Conservation (phyloP, 2,888 invertebrate genomes). For the Antheraea assamensis region DNA sequence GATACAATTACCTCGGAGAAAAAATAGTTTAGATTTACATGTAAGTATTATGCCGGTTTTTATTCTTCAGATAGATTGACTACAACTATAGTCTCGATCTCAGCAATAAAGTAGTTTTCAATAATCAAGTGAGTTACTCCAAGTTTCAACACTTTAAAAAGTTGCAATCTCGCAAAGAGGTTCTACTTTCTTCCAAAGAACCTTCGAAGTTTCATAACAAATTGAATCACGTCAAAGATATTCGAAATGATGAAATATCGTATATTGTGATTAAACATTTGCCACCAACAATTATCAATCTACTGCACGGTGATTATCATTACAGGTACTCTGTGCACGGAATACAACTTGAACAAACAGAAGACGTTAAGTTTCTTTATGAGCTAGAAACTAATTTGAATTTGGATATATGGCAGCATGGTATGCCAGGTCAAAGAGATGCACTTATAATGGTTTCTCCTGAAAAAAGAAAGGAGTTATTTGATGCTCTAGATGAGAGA, state of each 20-base stretch:
- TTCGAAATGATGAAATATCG: neutral
- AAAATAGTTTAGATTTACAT: too few species aligned
- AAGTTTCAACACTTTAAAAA: too few species aligned
- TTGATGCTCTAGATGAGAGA: constrained; percentile 32
- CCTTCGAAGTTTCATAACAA: neutral
- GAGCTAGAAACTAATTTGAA: constrained; percentile 32
- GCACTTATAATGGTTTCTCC: constrained; percentile 42
- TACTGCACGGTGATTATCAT: neutral
- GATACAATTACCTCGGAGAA: too few species aligned
- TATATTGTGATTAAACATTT: neutral
- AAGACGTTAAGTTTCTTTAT: constrained; percentile 33
- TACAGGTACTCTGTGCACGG: constrained; percentile 36
- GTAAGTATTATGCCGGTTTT: too few species aligned
- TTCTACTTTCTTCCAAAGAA: too few species aligned
- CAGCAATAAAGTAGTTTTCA: too few species aligned
- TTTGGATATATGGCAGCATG: constrained; percentile 44
- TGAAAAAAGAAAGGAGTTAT: constrained; percentile 30
- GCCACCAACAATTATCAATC: neutral
- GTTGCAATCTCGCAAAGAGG: too few species aligned
- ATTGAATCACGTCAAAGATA: neutral
- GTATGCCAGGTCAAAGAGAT: constrained; percentile 33
- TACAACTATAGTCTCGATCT: too few species aligned
- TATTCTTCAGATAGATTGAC: too few species aligned
- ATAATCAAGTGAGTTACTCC: too few species aligned
- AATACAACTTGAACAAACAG: constrained; percentile 30